A percentile compares a stretch with the other conserved stretches of the same genome.
These are phyloP conservation scores for Bryconaethiops microstoma DNA, from an alignment of 2,797 vertebrate species.

Conservation along the genomic window DNA sequence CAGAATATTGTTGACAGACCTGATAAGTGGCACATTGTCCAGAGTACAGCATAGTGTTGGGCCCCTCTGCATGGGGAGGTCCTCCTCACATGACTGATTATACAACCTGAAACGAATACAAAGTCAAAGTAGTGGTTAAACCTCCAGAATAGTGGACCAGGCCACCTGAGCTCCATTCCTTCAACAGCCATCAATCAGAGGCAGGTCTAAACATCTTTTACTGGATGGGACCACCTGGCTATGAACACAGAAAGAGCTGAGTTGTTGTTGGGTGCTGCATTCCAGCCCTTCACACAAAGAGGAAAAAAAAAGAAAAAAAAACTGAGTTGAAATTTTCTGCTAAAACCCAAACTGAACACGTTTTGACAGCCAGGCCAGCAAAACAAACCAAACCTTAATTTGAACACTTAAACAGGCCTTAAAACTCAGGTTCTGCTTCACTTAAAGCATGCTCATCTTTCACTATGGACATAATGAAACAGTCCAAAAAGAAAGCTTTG, in stretches of 20 bases:
- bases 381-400: background rate
- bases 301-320: no score
- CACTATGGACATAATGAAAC: background rate
- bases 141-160: background rate
- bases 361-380: constrained; percentile 28
- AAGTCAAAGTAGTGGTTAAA: background rate
- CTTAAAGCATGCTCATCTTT: constrained; percentile 23
- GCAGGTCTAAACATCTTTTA: constrained; percentile 19
- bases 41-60: constrained; percentile 71
- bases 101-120: constrained; percentile 71
- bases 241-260: background rate
- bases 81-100: constrained; percentile 72
- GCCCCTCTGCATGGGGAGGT: constrained; percentile 54
- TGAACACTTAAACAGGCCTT: background rate
- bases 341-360: constrained; percentile 10
- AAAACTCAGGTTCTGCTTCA: constrained; percentile 4
- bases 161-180: background rate
- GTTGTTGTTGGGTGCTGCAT: background rate
- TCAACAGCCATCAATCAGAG: constrained; percentile 4
- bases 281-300: constrained; percentile 1
- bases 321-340: constrained; percentile 14
- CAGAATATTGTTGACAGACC: constrained; percentile 60
- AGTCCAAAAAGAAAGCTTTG: background rate
- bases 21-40: constrained; percentile 76
- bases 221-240: constrained; percentile 4